Evolutionary conservation across 37 sponge, comb jelly and placozoan species (phyloP), one percentile per base, ranked within the genome.

Genomic region (Haliclona indistincta): DNA sequence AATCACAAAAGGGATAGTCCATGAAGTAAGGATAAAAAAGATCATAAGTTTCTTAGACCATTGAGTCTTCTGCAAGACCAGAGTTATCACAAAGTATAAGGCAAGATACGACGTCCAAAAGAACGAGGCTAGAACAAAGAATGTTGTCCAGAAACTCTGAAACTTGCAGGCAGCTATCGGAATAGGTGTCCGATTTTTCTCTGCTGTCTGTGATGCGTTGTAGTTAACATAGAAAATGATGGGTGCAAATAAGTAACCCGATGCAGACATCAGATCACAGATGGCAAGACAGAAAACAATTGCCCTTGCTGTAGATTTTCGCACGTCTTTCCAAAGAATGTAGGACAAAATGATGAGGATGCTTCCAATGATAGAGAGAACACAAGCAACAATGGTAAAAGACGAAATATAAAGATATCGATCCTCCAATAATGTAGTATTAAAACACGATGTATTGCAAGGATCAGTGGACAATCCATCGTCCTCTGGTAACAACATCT

Each of bases 21-120:
- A 91, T 1, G 87, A 61, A 20, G 86, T 43, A 17, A 86, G 17
- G 38, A 77, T 64, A 29, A 74, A 91, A 15, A 70, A 39, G 3
- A 72, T 41, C 43, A 88, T 66, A 33, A 88, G 51, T 56, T 63
- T 82, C 1, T 43, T 10, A 1, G 78, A 77, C 20, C 77, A 23
- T 0, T 38, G 33, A 10, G n/a, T 41, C 1, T 68, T 56, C 11
- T 78, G 43, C 38, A 60, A 66, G 28, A 86, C 87, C 43, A 82
- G 63, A 23, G 63, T 58, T 5, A 91, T 13, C 37, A 63, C 77
- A 33, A 91, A 74, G 67, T 86, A 65, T 43, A 91, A 53, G 11
- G 92, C 92, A 20, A 91, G 49, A 35, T 73, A 70, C 8, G 75
- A 11, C 3, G 87, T 91, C 84, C 83, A 86, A 3, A 58, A 67